phyloP scores from a whole-genome alignment of 2,888 invertebrate species.

The Acronicta psi region DNA sequence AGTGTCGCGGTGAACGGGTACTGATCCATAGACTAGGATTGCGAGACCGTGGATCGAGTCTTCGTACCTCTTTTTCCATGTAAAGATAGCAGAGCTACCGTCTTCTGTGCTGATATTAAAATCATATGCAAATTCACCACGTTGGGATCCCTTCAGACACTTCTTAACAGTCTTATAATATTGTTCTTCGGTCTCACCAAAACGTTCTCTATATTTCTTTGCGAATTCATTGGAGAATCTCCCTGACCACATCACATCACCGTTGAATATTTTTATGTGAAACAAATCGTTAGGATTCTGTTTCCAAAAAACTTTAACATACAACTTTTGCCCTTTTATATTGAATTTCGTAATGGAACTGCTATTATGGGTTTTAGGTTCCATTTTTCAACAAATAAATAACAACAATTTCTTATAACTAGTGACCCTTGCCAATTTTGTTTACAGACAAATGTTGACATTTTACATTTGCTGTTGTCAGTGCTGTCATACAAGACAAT shows the following conservation, averaged over 20 bases:
- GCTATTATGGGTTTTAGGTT: conserved; percentile 18
- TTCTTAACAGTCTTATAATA: conserved; percentile 66
- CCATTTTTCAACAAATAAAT: conserved; percentile 20
- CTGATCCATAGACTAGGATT: conserved; percentile 67
- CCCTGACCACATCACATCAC: conserved; percentile 73
- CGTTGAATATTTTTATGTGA: conserved; percentile 69
- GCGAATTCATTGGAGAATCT: conserved; percentile 67
- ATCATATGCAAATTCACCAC: conserved; percentile 59
- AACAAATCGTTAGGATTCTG: conserved; percentile 66
- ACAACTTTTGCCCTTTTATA: conserved; percentile 59
- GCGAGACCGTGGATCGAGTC: conserved; percentile 42
- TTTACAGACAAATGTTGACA: conserved; percentile 8
- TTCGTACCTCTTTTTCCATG: conserved; percentile 72
- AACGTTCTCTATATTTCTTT: conserved; percentile 57
- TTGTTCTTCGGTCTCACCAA: conserved; percentile 63
- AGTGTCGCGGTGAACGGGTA: conserved; percentile 61
- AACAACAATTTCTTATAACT: background rate
- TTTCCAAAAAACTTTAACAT: conserved; percentile 71
- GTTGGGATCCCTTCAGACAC: conserved; percentile 52
- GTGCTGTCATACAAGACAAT: background rate
- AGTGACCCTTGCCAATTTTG: conserved; percentile 13
- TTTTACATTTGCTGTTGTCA: background rate
- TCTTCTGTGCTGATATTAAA: conserved; percentile 52
- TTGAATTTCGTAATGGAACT: conserved; percentile 64
- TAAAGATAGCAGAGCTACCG: conserved; percentile 61